A percentile compares a stretch with the other conserved stretches of the same genome.
These are phyloP conservation scores for Drosophila azteca DNA, from an alignment of 1,140 invertebrate species.

Conservation along the genomic window DNA sequence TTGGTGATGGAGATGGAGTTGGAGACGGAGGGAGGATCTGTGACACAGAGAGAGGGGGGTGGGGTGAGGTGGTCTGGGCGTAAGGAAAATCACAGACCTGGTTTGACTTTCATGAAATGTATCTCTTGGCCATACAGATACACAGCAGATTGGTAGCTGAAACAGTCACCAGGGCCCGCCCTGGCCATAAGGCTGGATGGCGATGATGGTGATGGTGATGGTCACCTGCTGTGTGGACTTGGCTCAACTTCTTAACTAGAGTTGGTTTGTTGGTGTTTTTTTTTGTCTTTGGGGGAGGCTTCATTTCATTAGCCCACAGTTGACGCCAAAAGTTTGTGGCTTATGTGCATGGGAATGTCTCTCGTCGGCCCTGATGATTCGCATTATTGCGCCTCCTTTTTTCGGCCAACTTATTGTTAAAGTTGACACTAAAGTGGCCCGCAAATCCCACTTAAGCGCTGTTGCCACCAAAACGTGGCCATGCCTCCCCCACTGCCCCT, in stretches of 20 bases:
- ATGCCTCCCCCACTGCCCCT: not conserved
- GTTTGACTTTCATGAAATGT: slow-evolving; percentile 71
- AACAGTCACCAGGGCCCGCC: slow-evolving; percentile 24
- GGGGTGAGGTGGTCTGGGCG: not conserved
- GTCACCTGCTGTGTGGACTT: slow-evolving; percentile 69
- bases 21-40: too few species aligned
- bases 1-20: not conserved
- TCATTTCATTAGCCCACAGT: slow-evolving; percentile 73
- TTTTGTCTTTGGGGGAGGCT: slow-evolving; percentile 32
- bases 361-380: slow-evolving; percentile 4
- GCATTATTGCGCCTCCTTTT: slow-evolving; percentile 28
- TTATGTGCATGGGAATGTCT: slow-evolving; percentile 28
- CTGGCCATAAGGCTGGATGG: slow-evolving; percentile 36
- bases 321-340: slow-evolving; percentile 56
- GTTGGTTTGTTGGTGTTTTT: not conserved
- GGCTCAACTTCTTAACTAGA: slow-evolving; percentile 60
- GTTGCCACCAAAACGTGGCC: slow-evolving; percentile 44
- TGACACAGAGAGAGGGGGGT: too few species aligned
- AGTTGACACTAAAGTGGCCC: slow-evolving; percentile 78
- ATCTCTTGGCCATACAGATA: slow-evolving; percentile 52
- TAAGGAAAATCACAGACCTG: slow-evolving; percentile 40
- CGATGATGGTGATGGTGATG: slow-evolving; percentile 3
- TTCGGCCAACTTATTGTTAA: slow-evolving; percentile 74
- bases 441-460: slow-evolving; percentile 80
- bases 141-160: slow-evolving; percentile 46